Conservation (phyloP, 53 echinoderm and acorn worm species). For the Arbacia lixula region DNA sequence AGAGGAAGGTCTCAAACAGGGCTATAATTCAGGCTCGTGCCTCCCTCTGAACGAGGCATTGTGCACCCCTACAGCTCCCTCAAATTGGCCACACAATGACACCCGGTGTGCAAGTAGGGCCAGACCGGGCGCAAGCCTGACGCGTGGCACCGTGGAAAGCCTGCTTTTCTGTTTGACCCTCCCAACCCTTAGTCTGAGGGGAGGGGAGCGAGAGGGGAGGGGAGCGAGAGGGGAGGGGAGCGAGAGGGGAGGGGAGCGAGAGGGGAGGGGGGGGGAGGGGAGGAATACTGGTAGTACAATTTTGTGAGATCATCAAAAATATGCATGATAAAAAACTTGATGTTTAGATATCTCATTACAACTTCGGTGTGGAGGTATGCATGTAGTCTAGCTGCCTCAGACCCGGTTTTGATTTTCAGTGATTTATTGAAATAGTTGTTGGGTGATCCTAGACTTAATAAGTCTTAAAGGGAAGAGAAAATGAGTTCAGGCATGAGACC, state of each 20-base stretch:
- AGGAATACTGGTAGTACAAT: too few relatives aligned
- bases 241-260: background rate
- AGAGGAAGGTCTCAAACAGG: conserved; percentile 41
- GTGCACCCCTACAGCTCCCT: conserved; percentile 37
- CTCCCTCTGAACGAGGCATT: conserved; percentile 30
- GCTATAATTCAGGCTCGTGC: conserved; percentile 49
- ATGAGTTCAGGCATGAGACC: too few relatives aligned
- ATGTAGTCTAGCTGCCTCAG: too few relatives aligned
- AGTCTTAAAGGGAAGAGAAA: too few relatives aligned
- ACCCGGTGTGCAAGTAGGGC: conserved; percentile 31
- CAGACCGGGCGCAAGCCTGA: conserved; percentile 51
- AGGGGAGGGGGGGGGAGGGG: conserved; percentile 15
- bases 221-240: background rate
- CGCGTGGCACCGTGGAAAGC: conserved; percentile 27
- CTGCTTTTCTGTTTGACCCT: conserved; percentile 36
- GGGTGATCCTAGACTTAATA: too few relatives aligned
- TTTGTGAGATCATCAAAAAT: too few relatives aligned
- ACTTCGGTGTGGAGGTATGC: too few relatives aligned
- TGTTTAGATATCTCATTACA: too few relatives aligned
- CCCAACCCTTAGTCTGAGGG: conserved; percentile 1
- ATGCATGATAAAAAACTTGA: too few relatives aligned
- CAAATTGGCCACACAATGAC: conserved; percentile 50
- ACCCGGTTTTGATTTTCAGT: too few relatives aligned
- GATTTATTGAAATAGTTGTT: too few relatives aligned
- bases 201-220: background rate